Base-by-base conservation (phyloP, 1,140 invertebrate genomes). In the Meteorus sp. region DNA sequence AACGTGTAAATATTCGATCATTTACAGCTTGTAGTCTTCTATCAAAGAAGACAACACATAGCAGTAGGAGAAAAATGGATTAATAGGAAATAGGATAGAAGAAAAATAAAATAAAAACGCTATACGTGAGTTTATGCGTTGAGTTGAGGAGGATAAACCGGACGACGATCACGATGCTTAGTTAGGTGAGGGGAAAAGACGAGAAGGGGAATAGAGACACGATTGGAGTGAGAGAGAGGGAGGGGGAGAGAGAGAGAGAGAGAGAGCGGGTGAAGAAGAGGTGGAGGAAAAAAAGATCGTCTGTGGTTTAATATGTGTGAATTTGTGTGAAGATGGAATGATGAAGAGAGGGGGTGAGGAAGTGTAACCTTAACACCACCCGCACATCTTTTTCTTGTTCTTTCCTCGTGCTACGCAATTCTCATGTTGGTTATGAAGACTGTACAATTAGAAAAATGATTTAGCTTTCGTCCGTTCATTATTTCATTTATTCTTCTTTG, bases 311-410 rank as follows among this genome's bases (percentile, higher is more conserved):
- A 48, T 33, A 37, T 17, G n/a, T n/a, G n/a, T n/a, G n/a, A n/a
- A n/a, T n/a, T n/a, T n/a, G n/a, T n/a, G n/a, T n/a, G n/a, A n/a
- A n/a, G n/a, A n/a, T n/a, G n/a, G n/a, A n/a, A n/a, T n/a, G n/a
- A n/a, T n/a, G n/a, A n/a, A n/a, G 11, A 5, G 29, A 44, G 63
- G 48, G 31, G 50, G n/a, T n/a, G n/a, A n/a, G n/a, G n/a, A n/a
- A n/a, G n/a, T n/a, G n/a, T n/a, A n/a, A n/a, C n/a, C 59, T 31
- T 17, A 15, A 15, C 20, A 58, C 50, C 45, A 53, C 44, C 55
- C 56, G 54, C 59, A 33, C 35, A 39, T 29, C 3, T 33, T 31
- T 20, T 29, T 22, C 19, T 6, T 31, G 19, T 33, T 29, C 13
- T 50, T 50, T 17, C 11, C 22, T 23, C 1, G 22, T 25, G 15